Base-by-base conservation (phyloP, 2,113 vertebrate species). In the Grammomys surdaster region DNA sequence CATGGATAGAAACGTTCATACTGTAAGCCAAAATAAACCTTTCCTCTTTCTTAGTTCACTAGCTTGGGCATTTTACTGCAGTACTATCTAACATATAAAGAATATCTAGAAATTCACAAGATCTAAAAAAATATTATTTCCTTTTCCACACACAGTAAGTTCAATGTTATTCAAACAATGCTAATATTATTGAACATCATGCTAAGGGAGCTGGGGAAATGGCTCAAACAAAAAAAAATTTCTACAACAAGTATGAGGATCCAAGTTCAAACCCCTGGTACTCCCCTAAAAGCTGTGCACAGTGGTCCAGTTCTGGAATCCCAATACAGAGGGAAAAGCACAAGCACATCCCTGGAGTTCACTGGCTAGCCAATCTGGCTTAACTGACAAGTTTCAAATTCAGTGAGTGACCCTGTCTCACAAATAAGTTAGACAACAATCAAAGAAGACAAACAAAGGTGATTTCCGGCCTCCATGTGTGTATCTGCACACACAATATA, bases 91-190 rank as follows among this genome's bases (percentile, higher is more conserved):
- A 54, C 36, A 82, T 12, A 65, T 8, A 16, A 60, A 87, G 51
- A 89, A 22, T 80, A 84, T 6, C 24, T 24, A 77, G 36, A 94
- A 80, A 76, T 91, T 90, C 67, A 3, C 26, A 82, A 96, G 89
- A 78, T 87, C 43, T 40, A 88, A 73, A 51, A 96, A 90, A 84
- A 46, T 36, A 72, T 26, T 84, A 51, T 43, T 85, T 73, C 54
- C 65, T 90, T 93, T 94, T 84, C 56, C 63, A 33, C 9, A 89
- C n/a, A 94, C 2, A 91, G 17, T n/a, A 77, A 87, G 22, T 48
- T 93, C 48, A 90, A 1, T 24, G 67, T 70, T 31, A n/a, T 77
- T 76, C 24, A 43, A 60, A 92, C 26, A 87, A 72, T 51, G 1
- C 4, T 14, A 56, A 17, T 73, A 19, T 19, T 90, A 22, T 46